phyloP scores from a whole-genome alignment of 2,797 vertebrate species.

The Graptemys geographica region DNA sequence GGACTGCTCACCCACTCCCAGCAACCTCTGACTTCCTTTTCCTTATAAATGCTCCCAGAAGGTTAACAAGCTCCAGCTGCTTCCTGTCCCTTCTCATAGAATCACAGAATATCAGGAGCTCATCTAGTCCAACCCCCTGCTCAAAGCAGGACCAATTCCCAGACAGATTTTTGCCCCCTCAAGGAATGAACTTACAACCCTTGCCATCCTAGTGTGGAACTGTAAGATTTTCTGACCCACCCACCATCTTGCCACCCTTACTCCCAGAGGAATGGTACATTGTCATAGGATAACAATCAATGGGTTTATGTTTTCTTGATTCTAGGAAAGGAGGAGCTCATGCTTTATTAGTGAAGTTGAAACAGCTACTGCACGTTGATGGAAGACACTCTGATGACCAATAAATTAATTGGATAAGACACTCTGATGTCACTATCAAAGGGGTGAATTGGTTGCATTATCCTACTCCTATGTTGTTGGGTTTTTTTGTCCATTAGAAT shows the following conservation, averaged over 20 bases:
- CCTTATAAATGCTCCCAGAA: neutral
- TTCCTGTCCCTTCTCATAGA: neutral
- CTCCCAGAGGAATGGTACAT: neutral
- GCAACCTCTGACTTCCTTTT: neutral
- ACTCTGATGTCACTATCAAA: neutral
- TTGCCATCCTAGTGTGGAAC: neutral
- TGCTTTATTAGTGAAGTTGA: neutral
- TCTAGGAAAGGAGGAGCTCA: neutral
- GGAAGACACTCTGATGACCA: neutral
- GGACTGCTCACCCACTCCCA: neutral
- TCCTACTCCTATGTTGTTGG: neutral
- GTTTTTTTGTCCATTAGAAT: accelerated
- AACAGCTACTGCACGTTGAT: neutral
- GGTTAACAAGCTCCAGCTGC: neutral
- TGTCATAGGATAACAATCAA: neutral
- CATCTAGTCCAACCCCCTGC: no score
- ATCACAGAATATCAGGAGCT: no score
- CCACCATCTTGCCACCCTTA: neutral
- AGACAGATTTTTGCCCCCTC: no score
- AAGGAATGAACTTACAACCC: neutral
- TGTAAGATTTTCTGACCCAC: neutral
- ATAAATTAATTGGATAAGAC: neutral
- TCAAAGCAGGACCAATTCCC: no score
- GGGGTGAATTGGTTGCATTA: neutral
- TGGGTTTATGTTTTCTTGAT: neutral